phyloP scores from a whole-genome alignment of 2,888 invertebrate genomes.

The Synanthedon andrenaeformis region DNA sequence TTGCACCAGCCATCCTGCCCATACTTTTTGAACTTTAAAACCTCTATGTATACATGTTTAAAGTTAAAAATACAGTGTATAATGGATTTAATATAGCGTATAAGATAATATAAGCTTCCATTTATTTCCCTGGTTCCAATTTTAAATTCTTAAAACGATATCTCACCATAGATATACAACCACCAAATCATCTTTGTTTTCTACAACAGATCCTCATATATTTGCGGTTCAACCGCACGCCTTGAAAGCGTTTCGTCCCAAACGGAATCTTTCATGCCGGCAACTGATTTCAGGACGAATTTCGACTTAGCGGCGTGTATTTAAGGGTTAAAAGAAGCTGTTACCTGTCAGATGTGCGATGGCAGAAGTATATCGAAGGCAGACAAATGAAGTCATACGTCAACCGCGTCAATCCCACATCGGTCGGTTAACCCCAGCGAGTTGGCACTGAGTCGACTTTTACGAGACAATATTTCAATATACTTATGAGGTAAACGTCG shows the following conservation, averaged over 20 bases:
- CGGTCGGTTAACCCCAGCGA: conserved; percentile 52
- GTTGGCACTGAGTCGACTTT: conserved; percentile 46
- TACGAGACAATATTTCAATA: conserved; percentile 67
- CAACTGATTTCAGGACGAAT: conserved; percentile 6
- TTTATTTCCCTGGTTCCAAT: too few species aligned
- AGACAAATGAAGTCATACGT: conserved; percentile 66
- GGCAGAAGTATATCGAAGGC: conserved; percentile 55
- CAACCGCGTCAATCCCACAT: conserved; percentile 45
- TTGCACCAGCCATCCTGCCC: too few species aligned
- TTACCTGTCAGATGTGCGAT: conserved; percentile 12
- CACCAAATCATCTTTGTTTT: conserved; percentile 48
- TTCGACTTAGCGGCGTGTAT: conserved; percentile 11
- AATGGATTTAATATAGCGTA: too few species aligned
- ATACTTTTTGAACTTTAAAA: too few species aligned
- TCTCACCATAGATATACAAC: neutral
- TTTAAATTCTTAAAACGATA: too few species aligned
- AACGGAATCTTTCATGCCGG: conserved; percentile 3
- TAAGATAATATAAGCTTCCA: too few species aligned
- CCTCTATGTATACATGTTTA: too few species aligned
- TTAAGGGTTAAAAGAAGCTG: conserved; percentile 7
- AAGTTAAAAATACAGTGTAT: too few species aligned
- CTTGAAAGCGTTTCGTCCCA: conserved; percentile 29
- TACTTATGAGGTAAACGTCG: conserved; percentile 53
- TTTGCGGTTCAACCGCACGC: conserved; percentile 50
- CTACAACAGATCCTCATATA: conserved; percentile 52